phyloP scores from a whole-genome alignment of 2,113 vertebrate species.

The Desmodus rotundus region DNA sequence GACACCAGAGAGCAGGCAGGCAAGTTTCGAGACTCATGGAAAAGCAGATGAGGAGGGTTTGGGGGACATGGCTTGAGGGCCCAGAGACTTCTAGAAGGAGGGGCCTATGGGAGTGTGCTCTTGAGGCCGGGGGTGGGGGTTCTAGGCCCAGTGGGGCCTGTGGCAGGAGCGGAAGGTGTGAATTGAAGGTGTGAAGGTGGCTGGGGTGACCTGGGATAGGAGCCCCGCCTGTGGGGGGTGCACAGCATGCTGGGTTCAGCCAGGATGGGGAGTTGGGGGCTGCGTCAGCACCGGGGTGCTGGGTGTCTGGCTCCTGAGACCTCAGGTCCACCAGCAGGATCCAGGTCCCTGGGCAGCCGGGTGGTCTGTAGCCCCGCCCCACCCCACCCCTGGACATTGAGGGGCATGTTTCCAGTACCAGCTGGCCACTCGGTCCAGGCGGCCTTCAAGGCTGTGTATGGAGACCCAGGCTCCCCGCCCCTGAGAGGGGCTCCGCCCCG shows the following conservation, averaged over 20 bases:
- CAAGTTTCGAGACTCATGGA: accelerated
- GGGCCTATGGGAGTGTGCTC: neutral
- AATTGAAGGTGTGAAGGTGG: neutral
- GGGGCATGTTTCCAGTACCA: accelerated
- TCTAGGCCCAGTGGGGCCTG: neutral
- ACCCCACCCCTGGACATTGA: neutral
- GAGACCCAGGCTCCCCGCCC: accelerated
- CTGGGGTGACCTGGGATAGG: neutral
- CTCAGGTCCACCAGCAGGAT: neutral
- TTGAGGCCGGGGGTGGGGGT: neutral
- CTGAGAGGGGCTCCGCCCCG: neutral
- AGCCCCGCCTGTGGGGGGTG: neutral
- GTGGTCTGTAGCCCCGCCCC: accelerated
- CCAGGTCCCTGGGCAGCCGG: neutral
- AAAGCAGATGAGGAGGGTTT: accelerated
- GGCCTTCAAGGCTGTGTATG: accelerated
- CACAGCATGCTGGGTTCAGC: no score
- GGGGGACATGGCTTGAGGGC: accelerated
- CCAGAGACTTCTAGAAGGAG: neutral
- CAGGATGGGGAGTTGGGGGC: neutral
- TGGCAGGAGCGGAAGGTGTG: neutral
- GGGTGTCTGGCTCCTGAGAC: neutral
- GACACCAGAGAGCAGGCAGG: accelerated
- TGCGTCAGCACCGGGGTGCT: neutral
- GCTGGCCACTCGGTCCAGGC: neutral